Base-by-base conservation (phyloP, 1,140 invertebrate genomes). In the Drosophila melanica region DNA sequence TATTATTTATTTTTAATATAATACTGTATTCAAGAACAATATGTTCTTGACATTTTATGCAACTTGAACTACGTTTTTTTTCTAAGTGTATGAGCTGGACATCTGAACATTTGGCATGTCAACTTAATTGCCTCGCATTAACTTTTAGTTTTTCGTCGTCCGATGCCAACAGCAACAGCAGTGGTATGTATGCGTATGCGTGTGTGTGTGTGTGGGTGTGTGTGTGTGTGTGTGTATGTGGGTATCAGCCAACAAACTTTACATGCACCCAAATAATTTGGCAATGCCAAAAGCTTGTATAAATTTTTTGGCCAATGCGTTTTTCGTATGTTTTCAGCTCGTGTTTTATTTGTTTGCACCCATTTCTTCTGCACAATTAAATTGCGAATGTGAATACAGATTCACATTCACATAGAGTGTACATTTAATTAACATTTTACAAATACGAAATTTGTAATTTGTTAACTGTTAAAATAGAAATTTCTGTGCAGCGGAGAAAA, bases 51-150 rank as follows among this genome's bases (percentile, higher is more conserved):
- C 20, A 23, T 23, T 23, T 4, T 23, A 23, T 4, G 4, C 20
- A 2, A 23, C 20, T 35, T 35, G 33, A 3, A 35, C 33, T 35
- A 3, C 33, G 33, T 10, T 35, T 35, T 33, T 30, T 10, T 35
- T 35, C 5, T 35, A 35, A 35, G 33, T 35, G 33, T 35, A 35
- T 9, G 47, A 51, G 12, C 68, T 16, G 53, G 48, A 10, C 48
- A 54, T 35, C 73, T 63, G 84, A 54, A 79, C 80, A 84, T 89
- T 89, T 80, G 77, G 77, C 84, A 80, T 89, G 84, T 89, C 84
- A 84, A 84, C 79, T 80, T 89, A 89, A 89, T 89, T 89, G 84
- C 84, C 85, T 60, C 73, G 82, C 87, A 87, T 87, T 89, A 86
- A 89, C 84, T 89, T 89, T 89, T 77, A 81, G 68, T 71, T 89